Conservation (phyloP, 2,888 invertebrate species). For the Notocelia uddmanniana region DNA sequence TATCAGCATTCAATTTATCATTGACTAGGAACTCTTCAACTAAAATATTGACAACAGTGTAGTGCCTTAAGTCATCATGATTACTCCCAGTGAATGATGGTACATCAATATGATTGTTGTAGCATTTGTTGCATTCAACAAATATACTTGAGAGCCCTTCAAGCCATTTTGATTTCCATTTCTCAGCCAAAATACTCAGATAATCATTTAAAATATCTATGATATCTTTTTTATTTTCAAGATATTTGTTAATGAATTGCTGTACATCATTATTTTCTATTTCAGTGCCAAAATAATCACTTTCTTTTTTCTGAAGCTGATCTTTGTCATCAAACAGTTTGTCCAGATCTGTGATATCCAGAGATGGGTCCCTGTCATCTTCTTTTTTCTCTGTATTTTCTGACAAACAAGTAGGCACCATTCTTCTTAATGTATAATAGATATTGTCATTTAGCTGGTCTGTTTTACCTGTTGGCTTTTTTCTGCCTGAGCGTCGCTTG, state of each 20-base stretch:
- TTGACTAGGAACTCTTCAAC: slow-evolving; percentile 76
- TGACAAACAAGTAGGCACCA: slow-evolving; percentile 87
- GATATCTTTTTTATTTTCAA: slow-evolving; percentile 84
- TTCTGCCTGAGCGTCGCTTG: slow-evolving; percentile 83
- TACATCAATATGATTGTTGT: slow-evolving; percentile 76
- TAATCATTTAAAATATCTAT: slow-evolving; percentile 87
- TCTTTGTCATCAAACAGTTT: slow-evolving; percentile 86
- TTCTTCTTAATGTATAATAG: slow-evolving; percentile 88
- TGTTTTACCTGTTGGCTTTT: slow-evolving; percentile 83
- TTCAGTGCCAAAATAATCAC: slow-evolving; percentile 88
- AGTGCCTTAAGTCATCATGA: slow-evolving; percentile 68
- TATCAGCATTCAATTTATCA: slow-evolving; percentile 66
- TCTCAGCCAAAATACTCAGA: slow-evolving; percentile 83
- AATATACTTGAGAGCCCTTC: slow-evolving; percentile 85
- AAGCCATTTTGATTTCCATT: slow-evolving; percentile 89
- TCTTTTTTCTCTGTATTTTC: slow-evolving; percentile 72
- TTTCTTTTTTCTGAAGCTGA: slow-evolving; percentile 54
- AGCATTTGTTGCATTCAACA: slow-evolving; percentile 86
- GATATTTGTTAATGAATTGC: slow-evolving; percentile 86
- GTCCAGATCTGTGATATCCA: slow-evolving; percentile 87
- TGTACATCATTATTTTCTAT: slow-evolving; percentile 88
- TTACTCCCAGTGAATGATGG: slow-evolving; percentile 73
- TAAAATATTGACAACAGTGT: slow-evolving; percentile 70
- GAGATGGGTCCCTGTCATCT: slow-evolving; percentile 84
- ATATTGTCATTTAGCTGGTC: slow-evolving; percentile 87